Evolutionary conservation across 2,113 vertebrate genomes (phyloP).

Genomic region (Uria aalge): DNA sequence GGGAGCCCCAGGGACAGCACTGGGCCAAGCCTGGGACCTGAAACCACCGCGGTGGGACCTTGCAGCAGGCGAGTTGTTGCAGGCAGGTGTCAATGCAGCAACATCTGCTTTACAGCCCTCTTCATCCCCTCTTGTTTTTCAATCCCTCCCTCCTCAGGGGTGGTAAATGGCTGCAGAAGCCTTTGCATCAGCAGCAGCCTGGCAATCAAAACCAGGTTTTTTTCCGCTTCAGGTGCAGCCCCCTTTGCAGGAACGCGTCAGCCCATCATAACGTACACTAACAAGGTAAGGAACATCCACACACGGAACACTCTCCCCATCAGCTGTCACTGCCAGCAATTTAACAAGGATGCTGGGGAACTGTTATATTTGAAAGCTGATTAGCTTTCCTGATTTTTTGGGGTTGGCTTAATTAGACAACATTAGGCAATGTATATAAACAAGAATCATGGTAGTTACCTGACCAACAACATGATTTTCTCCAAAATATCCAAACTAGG

Average conservation of each 20-base stretch:
- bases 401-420: not conserved
- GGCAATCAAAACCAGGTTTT: not conserved
- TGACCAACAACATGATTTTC: not conserved
- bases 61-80: not conserved
- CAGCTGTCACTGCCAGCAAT: not conserved
- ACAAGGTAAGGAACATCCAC: not conserved
- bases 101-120: not conserved
- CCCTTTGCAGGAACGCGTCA: not conserved
- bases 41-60: not conserved
- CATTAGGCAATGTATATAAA: not conserved
- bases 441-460: not conserved
- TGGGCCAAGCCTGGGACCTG: not conserved
- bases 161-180: not conserved
- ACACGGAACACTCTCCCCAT: not conserved
- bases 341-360: not conserved
- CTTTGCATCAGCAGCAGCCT: not conserved
- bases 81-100: not conserved
- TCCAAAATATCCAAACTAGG: not conserved
- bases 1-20: not conserved
- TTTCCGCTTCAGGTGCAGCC: not conserved
- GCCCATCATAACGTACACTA: not conserved
- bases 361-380: not conserved
- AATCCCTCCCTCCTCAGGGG: accelerated
- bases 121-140: not conserved
- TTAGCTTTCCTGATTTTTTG: not conserved